Evolutionary conservation across 1,140 invertebrate species (phyloP).

Genomic region (Oryzaephilus surinamensis): DNA sequence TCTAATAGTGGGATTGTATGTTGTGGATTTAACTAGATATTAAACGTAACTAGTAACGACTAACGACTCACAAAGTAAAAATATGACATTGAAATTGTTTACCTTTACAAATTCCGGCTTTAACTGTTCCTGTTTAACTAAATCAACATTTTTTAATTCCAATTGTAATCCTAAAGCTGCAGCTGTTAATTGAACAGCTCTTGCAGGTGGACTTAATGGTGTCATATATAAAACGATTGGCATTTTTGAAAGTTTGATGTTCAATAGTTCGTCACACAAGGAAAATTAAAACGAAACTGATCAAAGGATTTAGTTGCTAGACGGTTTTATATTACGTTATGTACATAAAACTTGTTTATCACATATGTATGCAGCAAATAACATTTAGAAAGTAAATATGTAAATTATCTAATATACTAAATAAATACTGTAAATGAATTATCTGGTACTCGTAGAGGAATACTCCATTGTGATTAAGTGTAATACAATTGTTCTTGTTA

Average conservation of each 20-base stretch:
- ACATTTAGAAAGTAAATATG: too few species aligned
- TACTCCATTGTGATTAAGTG: neutral
- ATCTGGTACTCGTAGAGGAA: neutral
- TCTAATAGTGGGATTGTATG: slow-evolving; percentile 53
- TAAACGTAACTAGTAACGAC: neutral
- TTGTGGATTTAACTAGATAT: slow-evolving; percentile 47
- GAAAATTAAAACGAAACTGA: neutral
- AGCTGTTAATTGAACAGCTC: slow-evolving; percentile 46
- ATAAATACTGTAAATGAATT: too few species aligned
- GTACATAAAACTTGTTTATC: neutral
- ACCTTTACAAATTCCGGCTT: slow-evolving; percentile 60
- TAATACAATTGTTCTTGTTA: neutral
- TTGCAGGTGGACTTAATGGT: slow-evolving; percentile 42
- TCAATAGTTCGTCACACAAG: neutral
- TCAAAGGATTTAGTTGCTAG: neutral
- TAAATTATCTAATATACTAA: neutral
- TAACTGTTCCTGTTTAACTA: slow-evolving; percentile 51
- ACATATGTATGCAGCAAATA: neutral
- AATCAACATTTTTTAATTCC: slow-evolving; percentile 47
- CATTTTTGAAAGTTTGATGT: slow-evolving; percentile 13
- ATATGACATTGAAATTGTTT: slow-evolving; percentile 18
- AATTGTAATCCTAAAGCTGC: slow-evolving; percentile 51
- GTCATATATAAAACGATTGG: slow-evolving; percentile 33
- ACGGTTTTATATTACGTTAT: neutral
- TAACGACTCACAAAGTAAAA: neutral